Evolutionary conservation across 2,113 vertebrate species (phyloP).

Genomic region (Neoarius graeffei): DNA sequence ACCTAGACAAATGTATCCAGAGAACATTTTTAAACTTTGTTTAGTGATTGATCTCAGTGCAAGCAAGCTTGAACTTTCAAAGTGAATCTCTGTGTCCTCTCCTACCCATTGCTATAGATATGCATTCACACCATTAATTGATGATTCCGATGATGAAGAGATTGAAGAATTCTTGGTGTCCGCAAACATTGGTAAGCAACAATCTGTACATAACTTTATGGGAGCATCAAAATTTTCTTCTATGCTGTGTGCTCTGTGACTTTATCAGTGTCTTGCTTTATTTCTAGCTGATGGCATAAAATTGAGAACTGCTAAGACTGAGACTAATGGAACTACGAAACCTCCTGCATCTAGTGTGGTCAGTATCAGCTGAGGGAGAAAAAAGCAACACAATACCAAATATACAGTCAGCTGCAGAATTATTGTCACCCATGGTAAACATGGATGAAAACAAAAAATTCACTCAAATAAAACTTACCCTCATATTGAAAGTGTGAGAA

Average conservation of each 20-base stretch:
- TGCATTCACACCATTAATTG: slow-evolving; percentile 85
- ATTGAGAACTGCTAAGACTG: slow-evolving; percentile 74
- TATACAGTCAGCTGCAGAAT: background rate
- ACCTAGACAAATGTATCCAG: background rate
- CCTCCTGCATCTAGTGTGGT: slow-evolving; percentile 69
- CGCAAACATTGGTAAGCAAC: slow-evolving; percentile 73
- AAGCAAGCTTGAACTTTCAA: background rate
- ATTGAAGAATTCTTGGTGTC: slow-evolving; percentile 82
- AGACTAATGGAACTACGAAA: slow-evolving; percentile 77
- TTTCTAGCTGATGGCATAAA: slow-evolving; percentile 83
- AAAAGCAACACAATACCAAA: background rate
- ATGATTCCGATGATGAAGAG: slow-evolving; percentile 88
- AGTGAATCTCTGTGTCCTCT: background rate
- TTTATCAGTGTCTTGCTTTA: slow-evolving; percentile 4
- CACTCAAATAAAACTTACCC: background rate
- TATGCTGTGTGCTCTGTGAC: background rate
- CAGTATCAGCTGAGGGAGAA: slow-evolving; percentile 58
- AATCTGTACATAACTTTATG: background rate
- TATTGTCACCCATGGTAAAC: background rate
- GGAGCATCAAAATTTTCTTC: background rate
- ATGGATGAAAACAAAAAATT: too few species aligned
- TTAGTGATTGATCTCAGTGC: background rate
- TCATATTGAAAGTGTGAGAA: background rate
- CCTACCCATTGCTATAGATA: slow-evolving; percentile 69
- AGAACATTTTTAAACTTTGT: background rate